phyloP scores from a whole-genome alignment of 2,888 invertebrate species.

The Uloborus plumipes region DNA sequence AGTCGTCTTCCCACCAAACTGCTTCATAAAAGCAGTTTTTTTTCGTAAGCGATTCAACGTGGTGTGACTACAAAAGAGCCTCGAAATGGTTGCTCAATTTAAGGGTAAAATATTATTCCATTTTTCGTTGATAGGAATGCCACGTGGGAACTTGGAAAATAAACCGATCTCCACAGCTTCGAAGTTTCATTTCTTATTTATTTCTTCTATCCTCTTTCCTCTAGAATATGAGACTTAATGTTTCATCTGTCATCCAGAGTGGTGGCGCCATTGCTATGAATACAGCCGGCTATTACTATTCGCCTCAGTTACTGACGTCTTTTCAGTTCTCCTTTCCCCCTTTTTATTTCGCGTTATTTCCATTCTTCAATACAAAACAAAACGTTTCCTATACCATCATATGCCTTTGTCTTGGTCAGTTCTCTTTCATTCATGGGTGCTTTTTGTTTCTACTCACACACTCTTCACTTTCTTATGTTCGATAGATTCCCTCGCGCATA shows the following conservation, averaged over 20 bases:
- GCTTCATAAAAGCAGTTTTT: slow-evolving; percentile 10
- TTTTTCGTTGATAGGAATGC: slow-evolving; percentile 36
- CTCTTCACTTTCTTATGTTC: background rate
- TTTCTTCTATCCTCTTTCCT: slow-evolving; percentile 29
- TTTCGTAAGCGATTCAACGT: slow-evolving; percentile 31
- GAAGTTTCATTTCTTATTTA: slow-evolving; percentile 34
- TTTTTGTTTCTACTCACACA: slow-evolving; percentile 6
- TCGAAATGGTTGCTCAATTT: slow-evolving; percentile 35
- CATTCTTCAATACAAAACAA: slow-evolving; percentile 41
- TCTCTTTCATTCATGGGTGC: slow-evolving; percentile 12
- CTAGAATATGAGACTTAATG: slow-evolving; percentile 41
- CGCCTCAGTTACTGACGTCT: slow-evolving; percentile 19
- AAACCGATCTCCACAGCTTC: slow-evolving; percentile 32
- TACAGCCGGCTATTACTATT: slow-evolving; percentile 37
- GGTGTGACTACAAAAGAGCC: slow-evolving; percentile 26
- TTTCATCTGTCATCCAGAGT: slow-evolving; percentile 43
- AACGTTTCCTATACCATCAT: slow-evolving; percentile 34
- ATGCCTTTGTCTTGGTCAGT: slow-evolving; percentile 51
- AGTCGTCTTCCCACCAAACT: slow-evolving; percentile 1
- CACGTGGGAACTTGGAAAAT: slow-evolving; percentile 34
- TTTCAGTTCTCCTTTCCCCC: slow-evolving; percentile 12
- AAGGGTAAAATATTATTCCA: slow-evolving; percentile 43
- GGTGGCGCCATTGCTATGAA: slow-evolving; percentile 31
- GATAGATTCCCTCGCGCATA: slow-evolving; percentile 14
- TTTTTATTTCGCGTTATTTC: slow-evolving; percentile 33